These are phyloP conservation scores for Menura novaehollandiae DNA, from an alignment of 2,113 vertebrate species.

Conservation along the genomic window DNA sequence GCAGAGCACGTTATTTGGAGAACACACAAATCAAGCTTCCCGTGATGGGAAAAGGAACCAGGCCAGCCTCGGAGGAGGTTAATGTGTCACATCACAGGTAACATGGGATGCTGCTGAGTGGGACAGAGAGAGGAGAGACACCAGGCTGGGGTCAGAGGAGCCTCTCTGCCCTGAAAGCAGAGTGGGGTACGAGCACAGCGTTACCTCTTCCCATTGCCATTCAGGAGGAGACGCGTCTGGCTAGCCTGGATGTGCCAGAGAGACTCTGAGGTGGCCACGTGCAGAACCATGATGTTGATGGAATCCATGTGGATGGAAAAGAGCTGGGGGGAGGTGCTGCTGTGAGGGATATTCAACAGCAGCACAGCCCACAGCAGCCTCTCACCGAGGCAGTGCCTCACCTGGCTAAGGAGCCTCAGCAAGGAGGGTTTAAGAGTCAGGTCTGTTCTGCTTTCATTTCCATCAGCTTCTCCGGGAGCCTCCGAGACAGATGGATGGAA, in stretches of 20 bases:
- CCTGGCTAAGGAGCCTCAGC: constrained; percentile 87
- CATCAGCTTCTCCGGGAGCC: neutral
- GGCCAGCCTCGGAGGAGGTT: neutral
- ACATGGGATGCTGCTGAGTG: neutral
- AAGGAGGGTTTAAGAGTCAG: constrained; percentile 75
- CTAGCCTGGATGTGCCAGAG: constrained; percentile 93
- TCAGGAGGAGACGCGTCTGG: constrained; percentile 82
- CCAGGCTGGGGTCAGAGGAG: neutral
- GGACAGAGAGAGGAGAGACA: neutral
- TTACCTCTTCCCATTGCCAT: constrained; percentile 84
- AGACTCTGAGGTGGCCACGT: constrained; percentile 87
- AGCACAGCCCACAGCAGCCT: neutral
- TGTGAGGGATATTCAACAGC: neutral
- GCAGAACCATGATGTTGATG: constrained; percentile 93
- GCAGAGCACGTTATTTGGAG: neutral
- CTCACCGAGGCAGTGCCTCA: neutral
- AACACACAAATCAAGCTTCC: neutral
- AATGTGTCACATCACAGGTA: neutral
- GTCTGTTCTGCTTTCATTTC: constrained; percentile 41
- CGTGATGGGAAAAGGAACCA: neutral
- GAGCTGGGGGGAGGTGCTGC: constrained; percentile 69
- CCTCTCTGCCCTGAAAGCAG: neutral
- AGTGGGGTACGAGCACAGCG: rapidly evolving
- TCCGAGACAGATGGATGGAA: neutral
- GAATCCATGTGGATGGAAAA: constrained; percentile 90